Conservation (phyloP, 2,888 invertebrate species). For the Drosophila lacicola region DNA sequence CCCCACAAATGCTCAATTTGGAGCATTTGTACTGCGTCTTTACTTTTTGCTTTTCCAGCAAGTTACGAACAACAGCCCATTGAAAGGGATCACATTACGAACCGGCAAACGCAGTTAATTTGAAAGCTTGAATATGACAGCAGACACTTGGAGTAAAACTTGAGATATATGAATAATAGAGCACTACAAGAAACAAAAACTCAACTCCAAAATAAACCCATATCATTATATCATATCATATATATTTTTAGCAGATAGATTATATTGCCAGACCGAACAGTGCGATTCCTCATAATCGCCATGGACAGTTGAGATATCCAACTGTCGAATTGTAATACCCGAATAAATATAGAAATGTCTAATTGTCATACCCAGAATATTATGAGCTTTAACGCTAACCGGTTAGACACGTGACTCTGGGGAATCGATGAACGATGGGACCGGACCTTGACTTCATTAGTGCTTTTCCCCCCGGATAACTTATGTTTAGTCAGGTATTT, state of each 20-base stretch:
- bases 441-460: slow-evolving; percentile 37
- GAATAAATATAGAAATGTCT: slow-evolving; percentile 16
- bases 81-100: slow-evolving; percentile 19
- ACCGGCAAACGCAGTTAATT: slow-evolving; percentile 11
- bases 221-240: too few species aligned
- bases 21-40: slow-evolving; percentile 27
- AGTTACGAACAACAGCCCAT: slow-evolving; percentile 2
- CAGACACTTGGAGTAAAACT: background rate
- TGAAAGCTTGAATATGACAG: slow-evolving; percentile 6
- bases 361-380: slow-evolving; percentile 17
- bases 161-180: background rate
- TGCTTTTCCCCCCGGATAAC: slow-evolving; percentile 14
- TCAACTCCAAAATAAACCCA: too few species aligned
- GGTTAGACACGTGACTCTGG: slow-evolving; percentile 36
- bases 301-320: too few species aligned
- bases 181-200: too few species aligned
- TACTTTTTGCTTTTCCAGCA: background rate
- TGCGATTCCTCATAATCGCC: too few species aligned
- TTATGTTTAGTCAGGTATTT: slow-evolving; percentile 17
- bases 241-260: too few species aligned
- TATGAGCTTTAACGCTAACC: slow-evolving; percentile 5
- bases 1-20: background rate
- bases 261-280: too few species aligned
- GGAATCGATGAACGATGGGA: slow-evolving; percentile 31
- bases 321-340: slow-evolving; percentile 1